These are phyloP conservation scores for Drosophila ananassae DNA, from an alignment of 1,140 invertebrate species.

Conservation along the genomic window DNA sequence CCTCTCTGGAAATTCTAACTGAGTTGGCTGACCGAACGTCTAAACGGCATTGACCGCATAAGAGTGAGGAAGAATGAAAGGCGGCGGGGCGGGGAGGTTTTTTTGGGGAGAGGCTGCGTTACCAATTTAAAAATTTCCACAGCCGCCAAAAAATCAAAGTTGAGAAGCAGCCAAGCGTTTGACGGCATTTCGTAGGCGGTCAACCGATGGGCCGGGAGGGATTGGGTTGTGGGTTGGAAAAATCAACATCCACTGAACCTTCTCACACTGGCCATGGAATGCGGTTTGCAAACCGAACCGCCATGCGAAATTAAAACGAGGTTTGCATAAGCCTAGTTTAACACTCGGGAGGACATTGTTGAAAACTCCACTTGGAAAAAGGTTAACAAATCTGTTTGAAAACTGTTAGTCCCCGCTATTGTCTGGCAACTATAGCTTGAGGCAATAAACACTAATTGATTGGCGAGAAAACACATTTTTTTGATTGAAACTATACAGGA, in stretches of 20 bases:
- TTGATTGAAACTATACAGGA: not conserved
- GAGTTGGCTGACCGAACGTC: slow-evolving; percentile 70
- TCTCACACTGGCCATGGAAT: slow-evolving; percentile 31
- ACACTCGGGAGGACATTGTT: slow-evolving; percentile 29
- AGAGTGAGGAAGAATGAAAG: slow-evolving; percentile 31
- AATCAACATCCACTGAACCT: slow-evolving; percentile 42
- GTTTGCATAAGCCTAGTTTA: slow-evolving; percentile 25
- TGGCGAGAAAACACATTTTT: not conserved
- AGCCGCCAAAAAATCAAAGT: slow-evolving; percentile 70
- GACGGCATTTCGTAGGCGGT: slow-evolving; percentile 48
- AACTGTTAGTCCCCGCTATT: slow-evolving; percentile 3
- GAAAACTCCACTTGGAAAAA: slow-evolving; percentile 33
- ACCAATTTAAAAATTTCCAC: slow-evolving; percentile 78
- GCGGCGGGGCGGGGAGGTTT: not conserved
- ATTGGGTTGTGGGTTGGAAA: slow-evolving; percentile 7
- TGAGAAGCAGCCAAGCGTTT: slow-evolving; percentile 63
- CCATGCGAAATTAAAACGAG: slow-evolving; percentile 45
- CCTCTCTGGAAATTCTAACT: slow-evolving; percentile 12
- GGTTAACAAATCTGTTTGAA: slow-evolving; percentile 21
- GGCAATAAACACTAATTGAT: not conserved
- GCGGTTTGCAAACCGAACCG: slow-evolving; percentile 36
- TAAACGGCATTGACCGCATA: slow-evolving; percentile 79
- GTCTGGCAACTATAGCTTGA: not conserved
- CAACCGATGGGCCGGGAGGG: slow-evolving; percentile 16
- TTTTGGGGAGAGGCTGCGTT: slow-evolving; percentile 10